These are phyloP conservation scores for Ellobium chinense DNA, from an alignment of 2,888 invertebrate species.

Conservation along the genomic window DNA sequence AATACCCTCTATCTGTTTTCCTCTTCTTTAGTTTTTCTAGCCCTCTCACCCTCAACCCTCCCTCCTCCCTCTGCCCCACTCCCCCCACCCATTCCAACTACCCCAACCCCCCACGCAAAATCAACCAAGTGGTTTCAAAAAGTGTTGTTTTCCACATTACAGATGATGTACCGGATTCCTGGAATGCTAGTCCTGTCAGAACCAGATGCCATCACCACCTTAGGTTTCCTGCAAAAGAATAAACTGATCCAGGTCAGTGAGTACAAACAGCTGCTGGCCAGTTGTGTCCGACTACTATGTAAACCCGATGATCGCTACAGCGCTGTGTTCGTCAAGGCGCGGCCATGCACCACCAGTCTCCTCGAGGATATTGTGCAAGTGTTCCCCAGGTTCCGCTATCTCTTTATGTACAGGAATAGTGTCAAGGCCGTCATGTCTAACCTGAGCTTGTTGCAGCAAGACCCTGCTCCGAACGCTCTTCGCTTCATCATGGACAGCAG, in stretches of 20 bases:
- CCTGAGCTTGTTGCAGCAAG: slow-evolving; percentile 61
- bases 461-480: slow-evolving; percentile 62
- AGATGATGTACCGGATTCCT: slow-evolving; percentile 58
- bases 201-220: slow-evolving; percentile 69
- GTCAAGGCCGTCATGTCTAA: slow-evolving; percentile 67
- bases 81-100: too few species aligned
- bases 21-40: too few species aligned
- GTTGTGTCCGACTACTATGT: slow-evolving; percentile 67
- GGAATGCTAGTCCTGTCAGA: slow-evolving; percentile 67
- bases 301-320: slow-evolving; percentile 70
- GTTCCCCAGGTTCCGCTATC: slow-evolving; percentile 65
- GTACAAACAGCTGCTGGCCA: slow-evolving; percentile 66
- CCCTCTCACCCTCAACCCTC: too few species aligned
- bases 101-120: too few species aligned
- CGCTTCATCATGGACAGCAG: slow-evolving; percentile 66
- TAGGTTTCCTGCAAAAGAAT: slow-evolving; percentile 62
- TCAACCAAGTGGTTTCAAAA: too few species aligned
- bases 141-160: slow-evolving; percentile 11
- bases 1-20: too few species aligned
- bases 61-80: too few species aligned
- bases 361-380: slow-evolving; percentile 63
- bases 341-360: slow-evolving; percentile 66
- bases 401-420: slow-evolving; percentile 72
- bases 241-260: slow-evolving; percentile 61
- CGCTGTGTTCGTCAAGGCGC: slow-evolving; percentile 63